Percentiles rank a stretch among this genome's conserved stretches.
Conservation (phyloP, 1,140 invertebrate species). For the Centruroides vittatus region DNA sequence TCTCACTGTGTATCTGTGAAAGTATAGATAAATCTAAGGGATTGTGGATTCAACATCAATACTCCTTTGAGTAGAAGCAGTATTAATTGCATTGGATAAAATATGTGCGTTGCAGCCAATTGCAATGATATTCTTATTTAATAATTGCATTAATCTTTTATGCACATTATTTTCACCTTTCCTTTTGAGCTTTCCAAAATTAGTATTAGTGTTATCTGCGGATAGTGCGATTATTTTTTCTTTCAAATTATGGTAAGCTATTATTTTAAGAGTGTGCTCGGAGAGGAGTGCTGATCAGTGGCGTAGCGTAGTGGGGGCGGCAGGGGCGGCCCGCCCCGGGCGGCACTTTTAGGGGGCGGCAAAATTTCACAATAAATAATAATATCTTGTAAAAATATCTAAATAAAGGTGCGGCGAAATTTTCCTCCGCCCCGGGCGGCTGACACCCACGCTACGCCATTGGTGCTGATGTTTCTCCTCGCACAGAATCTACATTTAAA, state of each 20-base stretch:
- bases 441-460: too few relatives aligned
- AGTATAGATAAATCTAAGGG: not conserved
- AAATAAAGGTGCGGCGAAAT: too few relatives aligned
- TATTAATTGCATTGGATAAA: conserved; percentile 1
- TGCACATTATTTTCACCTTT: conserved; percentile 1
- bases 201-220: conserved; percentile 3
- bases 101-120: conserved; percentile 1
- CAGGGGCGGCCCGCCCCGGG: too few relatives aligned
- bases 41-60: not conserved
- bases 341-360: too few relatives aligned
- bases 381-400: too few relatives aligned
- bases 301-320: too few relatives aligned
- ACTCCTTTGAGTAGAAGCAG: not conserved
- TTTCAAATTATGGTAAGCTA: not conserved
- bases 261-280: not conserved
- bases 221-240: not conserved
- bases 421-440: too few relatives aligned
- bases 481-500: too few relatives aligned
- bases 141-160: not conserved
- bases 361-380: too few relatives aligned
- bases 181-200: conserved; percentile 1
- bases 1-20: not conserved
- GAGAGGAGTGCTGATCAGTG: too few relatives aligned
- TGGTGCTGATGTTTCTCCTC: too few relatives aligned
- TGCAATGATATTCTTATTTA: not conserved